Base-by-base conservation (phyloP, 2,113 vertebrate genomes). In the Sander vitreus region DNA sequence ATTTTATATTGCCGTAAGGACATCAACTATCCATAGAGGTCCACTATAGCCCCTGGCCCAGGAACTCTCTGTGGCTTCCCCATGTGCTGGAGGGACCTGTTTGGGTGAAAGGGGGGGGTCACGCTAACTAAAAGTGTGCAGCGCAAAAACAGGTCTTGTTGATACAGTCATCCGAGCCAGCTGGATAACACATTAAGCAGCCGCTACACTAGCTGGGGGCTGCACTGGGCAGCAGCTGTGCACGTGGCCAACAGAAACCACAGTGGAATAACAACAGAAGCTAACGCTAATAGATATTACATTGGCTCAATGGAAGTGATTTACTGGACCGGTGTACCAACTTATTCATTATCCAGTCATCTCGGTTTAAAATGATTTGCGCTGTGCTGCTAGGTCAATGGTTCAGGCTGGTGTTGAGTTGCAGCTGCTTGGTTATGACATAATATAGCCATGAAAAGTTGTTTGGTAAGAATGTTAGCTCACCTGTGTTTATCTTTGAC, bases 141-240 rank as follows among this genome's bases (percentile, higher is more conserved):
- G 5, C 73, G 81, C 18, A 58, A 93, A 93, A 92, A 93, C 85
- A 91, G 69, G 55, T 78, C 75, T 79, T 93, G 89, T 92, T 93
- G 92, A 89, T 92, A 63, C 88, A 93, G 93, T 87, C 85, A 94
- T 77, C 58, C 5, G 85, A 94, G 82, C 81, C 93, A 88, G 86
- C 86, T 94, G 92, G 92, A 89, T 88, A 92, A 92, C 90, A 89
- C 81, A 93, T 94, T 91, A 91, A 69, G 87, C 62, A 27, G 23
- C n/a, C 8, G 43, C 65, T 62, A 55, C 33, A 8, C 65, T 75
- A 75, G 74, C 85, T 30, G 58, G 30, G 30, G 51, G 12, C 58
- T 77, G 62, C 85, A 45, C 88, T 76, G 78, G 76, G 58, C 77
- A 77, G 23, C 87, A 74, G 86, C 85, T 83, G 89, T 64, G 85